Conservation (phyloP, 2,797 vertebrate genomes). For the Bucorvus abyssinicus region DNA sequence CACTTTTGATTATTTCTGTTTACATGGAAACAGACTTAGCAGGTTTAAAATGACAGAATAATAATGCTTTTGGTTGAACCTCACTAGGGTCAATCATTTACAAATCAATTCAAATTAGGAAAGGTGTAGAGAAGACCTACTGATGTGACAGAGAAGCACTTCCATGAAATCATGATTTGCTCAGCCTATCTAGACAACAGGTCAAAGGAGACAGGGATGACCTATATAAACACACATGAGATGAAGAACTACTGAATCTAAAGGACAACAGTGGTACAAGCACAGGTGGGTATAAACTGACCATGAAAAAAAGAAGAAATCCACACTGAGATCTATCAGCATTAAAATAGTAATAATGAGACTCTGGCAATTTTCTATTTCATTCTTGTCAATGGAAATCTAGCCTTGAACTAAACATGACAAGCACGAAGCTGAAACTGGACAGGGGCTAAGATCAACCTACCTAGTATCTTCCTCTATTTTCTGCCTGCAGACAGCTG, state of each 20-base stretch:
- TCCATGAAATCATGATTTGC: neutral
- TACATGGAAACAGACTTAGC: neutral
- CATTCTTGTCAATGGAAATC: neutral
- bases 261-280: neutral
- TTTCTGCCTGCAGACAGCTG: constrained; percentile 77
- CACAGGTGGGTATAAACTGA: neutral
- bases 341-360: neutral
- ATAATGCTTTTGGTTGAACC: neutral
- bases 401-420: neutral
- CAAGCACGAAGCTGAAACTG: neutral
- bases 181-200: neutral
- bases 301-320: neutral
- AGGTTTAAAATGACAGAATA: neutral
- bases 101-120: neutral
- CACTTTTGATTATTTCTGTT: neutral
- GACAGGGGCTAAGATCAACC: constrained; percentile 53
- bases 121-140: neutral
- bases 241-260: neutral
- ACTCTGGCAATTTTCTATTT: neutral
- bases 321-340: neutral
- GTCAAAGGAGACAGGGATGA: neutral
- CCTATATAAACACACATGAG: neutral
- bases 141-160: neutral
- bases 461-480: constrained; percentile 79
- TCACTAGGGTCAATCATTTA: neutral